These are phyloP conservation scores for Leptinotarsa haldemani DNA, from an alignment of 2,888 invertebrate species.

Conservation along the genomic window DNA sequence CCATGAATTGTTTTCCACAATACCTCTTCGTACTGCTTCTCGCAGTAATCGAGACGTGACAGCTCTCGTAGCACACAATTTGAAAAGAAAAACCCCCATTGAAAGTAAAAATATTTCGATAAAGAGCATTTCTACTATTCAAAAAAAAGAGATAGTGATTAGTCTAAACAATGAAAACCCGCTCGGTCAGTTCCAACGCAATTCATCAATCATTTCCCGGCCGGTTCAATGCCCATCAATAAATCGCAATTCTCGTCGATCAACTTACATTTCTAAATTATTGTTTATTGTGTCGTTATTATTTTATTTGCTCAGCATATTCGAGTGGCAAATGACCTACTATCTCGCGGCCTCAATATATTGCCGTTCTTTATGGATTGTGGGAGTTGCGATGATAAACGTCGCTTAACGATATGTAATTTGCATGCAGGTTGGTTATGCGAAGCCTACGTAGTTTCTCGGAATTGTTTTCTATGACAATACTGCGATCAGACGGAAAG, in stretches of 20 bases:
- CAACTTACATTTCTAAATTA: neutral
- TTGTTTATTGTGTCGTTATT: conserved; percentile 13
- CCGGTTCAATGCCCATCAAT: conserved; percentile 1
- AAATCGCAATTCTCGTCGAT: conserved; percentile 5
- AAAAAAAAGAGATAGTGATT: too few relatives aligned
- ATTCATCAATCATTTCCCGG: neutral
- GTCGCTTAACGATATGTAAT: neutral
- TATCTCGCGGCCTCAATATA: conserved; percentile 12
- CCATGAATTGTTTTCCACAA: too few relatives aligned
- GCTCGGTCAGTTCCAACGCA: too few relatives aligned
- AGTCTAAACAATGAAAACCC: too few relatives aligned
- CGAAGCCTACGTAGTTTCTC: neutral
- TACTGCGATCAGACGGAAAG: neutral
- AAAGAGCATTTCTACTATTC: too few relatives aligned
- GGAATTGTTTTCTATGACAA: neutral
- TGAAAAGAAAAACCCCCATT: too few relatives aligned
- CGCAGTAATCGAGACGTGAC: too few relatives aligned
- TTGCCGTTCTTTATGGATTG: neutral
- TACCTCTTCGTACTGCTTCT: too few relatives aligned
- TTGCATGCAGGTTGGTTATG: neutral
- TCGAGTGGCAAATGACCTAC: conserved; percentile 16
- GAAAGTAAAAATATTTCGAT: too few relatives aligned
- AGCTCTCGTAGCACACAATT: too few relatives aligned
- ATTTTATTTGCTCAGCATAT: conserved; percentile 9
- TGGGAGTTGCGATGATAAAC: neutral